These are phyloP conservation scores for Genyomyrus donnyi DNA, from an alignment of 2,113 vertebrate species.

Conservation along the genomic window DNA sequence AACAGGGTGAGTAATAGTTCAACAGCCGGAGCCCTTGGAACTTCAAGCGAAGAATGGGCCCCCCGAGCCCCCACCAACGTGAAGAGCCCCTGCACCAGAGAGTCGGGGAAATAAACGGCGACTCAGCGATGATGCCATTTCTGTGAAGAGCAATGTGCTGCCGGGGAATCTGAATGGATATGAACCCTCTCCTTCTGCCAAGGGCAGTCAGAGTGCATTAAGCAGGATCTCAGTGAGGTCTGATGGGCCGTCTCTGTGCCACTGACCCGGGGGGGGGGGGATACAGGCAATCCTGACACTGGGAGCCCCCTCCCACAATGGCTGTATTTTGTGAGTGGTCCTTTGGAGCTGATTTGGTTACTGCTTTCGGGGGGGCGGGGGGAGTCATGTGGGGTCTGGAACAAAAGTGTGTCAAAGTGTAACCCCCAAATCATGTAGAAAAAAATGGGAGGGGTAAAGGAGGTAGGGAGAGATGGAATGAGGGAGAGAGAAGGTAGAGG, in stretches of 20 bases:
- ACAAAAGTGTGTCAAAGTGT: background rate
- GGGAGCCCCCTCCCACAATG: slow-evolving; percentile 45
- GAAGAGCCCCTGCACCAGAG: background rate
- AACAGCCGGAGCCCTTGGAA: background rate
- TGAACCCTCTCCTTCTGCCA: slow-evolving; percentile 65
- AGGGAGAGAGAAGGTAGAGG: background rate
- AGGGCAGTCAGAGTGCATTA: slow-evolving; percentile 65
- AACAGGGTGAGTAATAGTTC: background rate
- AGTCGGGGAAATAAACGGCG: background rate
- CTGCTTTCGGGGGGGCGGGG: background rate
- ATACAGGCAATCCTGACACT: slow-evolving; percentile 45
- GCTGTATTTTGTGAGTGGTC: background rate
- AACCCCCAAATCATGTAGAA: background rate
- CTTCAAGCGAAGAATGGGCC: background rate
- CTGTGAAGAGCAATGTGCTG: slow-evolving; percentile 58
- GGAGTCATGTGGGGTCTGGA: background rate
- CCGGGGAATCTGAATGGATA: slow-evolving; percentile 61
- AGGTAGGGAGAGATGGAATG: background rate
- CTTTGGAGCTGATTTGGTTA: background rate
- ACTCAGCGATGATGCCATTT: slow-evolving; percentile 49
- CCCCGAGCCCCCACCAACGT: background rate
- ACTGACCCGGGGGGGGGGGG: slow-evolving; percentile 21
- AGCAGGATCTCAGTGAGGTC: slow-evolving; percentile 57
- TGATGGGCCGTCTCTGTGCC: slow-evolving; percentile 55
- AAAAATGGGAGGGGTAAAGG: background rate